Evolutionary conservation across 2,797 vertebrate genomes (phyloP).

Genomic region (Ciconia nigra): DNA sequence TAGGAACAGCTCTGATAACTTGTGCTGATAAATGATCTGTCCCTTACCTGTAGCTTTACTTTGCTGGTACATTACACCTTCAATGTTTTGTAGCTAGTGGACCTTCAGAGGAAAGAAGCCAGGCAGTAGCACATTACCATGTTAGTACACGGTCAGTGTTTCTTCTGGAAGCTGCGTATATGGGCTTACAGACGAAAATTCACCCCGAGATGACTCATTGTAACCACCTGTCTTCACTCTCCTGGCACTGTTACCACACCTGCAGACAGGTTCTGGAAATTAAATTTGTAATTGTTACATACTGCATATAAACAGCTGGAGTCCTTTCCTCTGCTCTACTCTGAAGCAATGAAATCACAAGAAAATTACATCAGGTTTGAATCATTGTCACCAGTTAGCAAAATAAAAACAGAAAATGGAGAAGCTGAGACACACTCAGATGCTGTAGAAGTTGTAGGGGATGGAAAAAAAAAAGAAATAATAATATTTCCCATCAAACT

Average conservation of each 20-base stretch:
- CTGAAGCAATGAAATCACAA: constrained; percentile 61
- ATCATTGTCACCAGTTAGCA: constrained; percentile 42
- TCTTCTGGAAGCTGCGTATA: background rate
- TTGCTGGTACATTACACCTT: background rate
- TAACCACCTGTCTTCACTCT: constrained; percentile 18
- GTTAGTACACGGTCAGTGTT: background rate
- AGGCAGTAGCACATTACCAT: background rate
- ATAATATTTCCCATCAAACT: background rate
- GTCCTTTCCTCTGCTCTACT: constrained; percentile 53
- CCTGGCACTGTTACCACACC: constrained; percentile 45
- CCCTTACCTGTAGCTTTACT: background rate
- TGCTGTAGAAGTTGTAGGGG: background rate
- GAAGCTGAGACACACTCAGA: background rate
- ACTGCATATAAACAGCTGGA: constrained; percentile 69
- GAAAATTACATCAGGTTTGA: constrained; percentile 58
- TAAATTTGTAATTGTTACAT: constrained; percentile 70
- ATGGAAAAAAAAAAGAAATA: background rate
- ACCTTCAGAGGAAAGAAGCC: background rate
- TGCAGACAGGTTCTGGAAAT: constrained; percentile 65
- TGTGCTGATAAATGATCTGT: background rate
- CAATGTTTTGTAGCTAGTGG: background rate
- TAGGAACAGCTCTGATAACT: background rate
- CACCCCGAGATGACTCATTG: background rate
- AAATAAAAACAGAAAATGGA: background rate
- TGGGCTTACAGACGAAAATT: background rate